Evolutionary conservation across 35 echinoderm and acorn worm genomes (phyloP).

Genomic region (Heliocidaris tuberculata): DNA sequence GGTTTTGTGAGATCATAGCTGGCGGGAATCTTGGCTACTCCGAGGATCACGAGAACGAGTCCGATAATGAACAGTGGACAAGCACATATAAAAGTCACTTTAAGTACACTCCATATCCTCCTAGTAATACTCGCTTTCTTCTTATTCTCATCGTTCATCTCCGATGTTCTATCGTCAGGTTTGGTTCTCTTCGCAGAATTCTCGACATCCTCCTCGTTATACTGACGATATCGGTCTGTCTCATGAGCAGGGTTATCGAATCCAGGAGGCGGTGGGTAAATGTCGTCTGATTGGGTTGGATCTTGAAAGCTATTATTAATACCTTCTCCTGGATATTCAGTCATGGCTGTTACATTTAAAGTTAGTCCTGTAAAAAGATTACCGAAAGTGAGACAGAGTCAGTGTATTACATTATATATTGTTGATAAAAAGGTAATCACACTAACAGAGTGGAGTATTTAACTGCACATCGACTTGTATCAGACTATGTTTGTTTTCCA

Average conservation of each 20-base stretch:
- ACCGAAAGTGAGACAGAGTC: neutral
- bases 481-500: too few species aligned
- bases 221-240: neutral
- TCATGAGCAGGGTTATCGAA: neutral
- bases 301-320: neutral
- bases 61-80: neutral
- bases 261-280: neutral
- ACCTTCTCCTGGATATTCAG: neutral
- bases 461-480: neutral
- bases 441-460: neutral
- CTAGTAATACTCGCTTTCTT: neutral
- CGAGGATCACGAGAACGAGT: neutral
- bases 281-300: neutral
- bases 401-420: neutral
- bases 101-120: neutral
- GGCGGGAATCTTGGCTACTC: neutral
- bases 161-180: neutral
- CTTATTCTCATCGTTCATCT: neutral
- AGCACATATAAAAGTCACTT: neutral
- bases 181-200: neutral
- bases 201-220: neutral
- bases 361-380: neutral
- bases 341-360: neutral
- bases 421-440: neutral
- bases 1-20: conserved; percentile 14